A percentile compares a stretch with the other conserved stretches of the same genome.
Conservation (phyloP, 2,888 invertebrate genomes). For the Acanthopleura granulata region DNA sequence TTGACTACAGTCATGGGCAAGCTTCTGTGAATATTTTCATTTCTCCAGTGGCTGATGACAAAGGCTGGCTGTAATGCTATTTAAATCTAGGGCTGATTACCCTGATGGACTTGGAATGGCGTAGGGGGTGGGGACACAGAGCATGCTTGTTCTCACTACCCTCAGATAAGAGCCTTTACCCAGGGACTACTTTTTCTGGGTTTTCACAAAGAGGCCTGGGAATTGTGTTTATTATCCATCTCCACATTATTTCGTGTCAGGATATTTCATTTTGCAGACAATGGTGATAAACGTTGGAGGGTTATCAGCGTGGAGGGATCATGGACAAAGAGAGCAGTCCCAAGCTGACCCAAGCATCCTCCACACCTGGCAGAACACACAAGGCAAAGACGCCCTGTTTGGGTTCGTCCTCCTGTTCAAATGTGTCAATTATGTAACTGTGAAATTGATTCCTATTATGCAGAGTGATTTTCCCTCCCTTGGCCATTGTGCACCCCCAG, state of each 20-base stretch:
- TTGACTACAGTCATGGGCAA: slow-evolving; percentile 11
- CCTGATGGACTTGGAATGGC: slow-evolving; percentile 9
- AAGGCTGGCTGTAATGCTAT: slow-evolving; percentile 17
- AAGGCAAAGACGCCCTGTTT: slow-evolving; percentile 4
- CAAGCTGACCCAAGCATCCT: neutral
- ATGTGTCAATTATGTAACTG: slow-evolving; percentile 20
- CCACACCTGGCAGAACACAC: slow-evolving; percentile 7
- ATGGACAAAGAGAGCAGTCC: neutral
- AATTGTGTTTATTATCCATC: slow-evolving; percentile 20
- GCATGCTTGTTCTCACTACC: neutral
- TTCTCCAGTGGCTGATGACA: slow-evolving; percentile 16
- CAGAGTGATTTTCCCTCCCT: neutral
- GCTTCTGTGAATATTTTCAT: slow-evolving; percentile 5
- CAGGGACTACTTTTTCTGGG: slow-evolving; percentile 5
- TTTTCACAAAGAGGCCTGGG: slow-evolving; percentile 2
- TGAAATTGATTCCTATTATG: slow-evolving; percentile 20
- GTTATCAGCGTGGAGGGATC: neutral
- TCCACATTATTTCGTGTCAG: neutral
- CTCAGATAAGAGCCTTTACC: slow-evolving; percentile 11
- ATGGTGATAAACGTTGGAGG: slow-evolving; percentile 11
- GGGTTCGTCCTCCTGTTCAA: neutral
- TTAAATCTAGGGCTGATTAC: slow-evolving; percentile 16
- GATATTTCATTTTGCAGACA: slow-evolving; percentile 18
- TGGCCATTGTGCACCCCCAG: neutral
- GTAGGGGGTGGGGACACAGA: neutral